phyloP scores from a whole-genome alignment of 2,797 vertebrate species.

The Danio albolineatus region DNA sequence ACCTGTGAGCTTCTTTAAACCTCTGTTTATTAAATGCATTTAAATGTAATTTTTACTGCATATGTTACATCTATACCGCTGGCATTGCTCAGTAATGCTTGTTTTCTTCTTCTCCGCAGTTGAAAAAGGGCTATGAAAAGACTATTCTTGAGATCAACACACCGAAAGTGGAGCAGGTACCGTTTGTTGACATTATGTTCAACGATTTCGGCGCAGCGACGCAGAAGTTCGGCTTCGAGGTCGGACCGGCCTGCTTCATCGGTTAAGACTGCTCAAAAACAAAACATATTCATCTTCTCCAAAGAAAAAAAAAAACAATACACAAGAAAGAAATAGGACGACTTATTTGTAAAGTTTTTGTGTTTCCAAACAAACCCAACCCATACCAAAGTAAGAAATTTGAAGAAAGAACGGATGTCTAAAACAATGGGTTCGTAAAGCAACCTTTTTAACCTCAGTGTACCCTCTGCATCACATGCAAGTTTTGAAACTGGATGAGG shows the following conservation, averaged over 20 bases:
- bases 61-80: too few relatives aligned
- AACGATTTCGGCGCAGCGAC: conserved; percentile 94
- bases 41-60: too few relatives aligned
- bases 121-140: conserved; percentile 96
- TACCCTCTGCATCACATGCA: conserved; percentile 89
- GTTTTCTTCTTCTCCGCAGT: conserved; percentile 71
- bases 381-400: conserved; percentile 74
- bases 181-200: conserved; percentile 98
- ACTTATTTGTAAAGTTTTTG: conserved; percentile 68
- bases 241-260: conserved; percentile 98
- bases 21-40: too few relatives aligned
- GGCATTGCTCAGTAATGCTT: conserved; percentile 15
- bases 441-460: conserved; percentile 96
- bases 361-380: conserved; percentile 79
- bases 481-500: conserved; percentile 90
- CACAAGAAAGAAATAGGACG: conserved; percentile 77
- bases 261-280: conserved; percentile 86
- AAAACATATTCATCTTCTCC: conserved; percentile 73
- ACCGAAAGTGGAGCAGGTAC: conserved; percentile 95
- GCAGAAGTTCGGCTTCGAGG: conserved; percentile 99
- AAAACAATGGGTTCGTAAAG: conserved; percentile 65
- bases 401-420: conserved; percentile 69
- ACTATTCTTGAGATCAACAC: conserved; percentile 96
- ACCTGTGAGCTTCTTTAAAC: too few relatives aligned
- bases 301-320: conserved; percentile 68